Evolutionary conservation across 1,140 invertebrate species (phyloP), one percentile per base, ranked within the genome.

Genomic region (Penaeus indicus): DNA sequence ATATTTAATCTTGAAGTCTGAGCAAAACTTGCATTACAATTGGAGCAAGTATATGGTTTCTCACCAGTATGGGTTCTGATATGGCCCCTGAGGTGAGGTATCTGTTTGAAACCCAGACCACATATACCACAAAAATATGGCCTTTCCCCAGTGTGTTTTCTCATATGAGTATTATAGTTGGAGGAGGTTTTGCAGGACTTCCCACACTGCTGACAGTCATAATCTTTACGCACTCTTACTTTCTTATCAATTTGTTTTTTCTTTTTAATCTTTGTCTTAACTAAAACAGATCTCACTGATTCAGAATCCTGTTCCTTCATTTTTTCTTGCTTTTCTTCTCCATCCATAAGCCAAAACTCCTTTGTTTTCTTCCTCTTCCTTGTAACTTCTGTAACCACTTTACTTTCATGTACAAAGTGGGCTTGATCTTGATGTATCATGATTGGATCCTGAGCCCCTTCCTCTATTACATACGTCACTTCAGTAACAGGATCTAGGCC

Each of bases 51-150:
- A 84, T 88, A 88, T n/a, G 86, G 86, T 42, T 79, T 69, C 22
- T 88, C 86, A 64, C 86, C 81, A 1, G 86, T 88, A 42, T 88
- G 86, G n/a, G 84, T 83, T 19, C 86, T 63, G 32, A 84, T 75
- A 38, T 88, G 86, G n/a, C 80, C 61, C n/a, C 81, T 42, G 19
- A 88, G 72, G 63, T 88, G 86, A 32, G 86, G n/a, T 60, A 88
- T 78, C 80, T 88, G 86, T 38, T 88, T 88, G 38, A 88, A 88
- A 0, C 81, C 81, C 18, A 25, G 38, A 18, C 61, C n/a, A 64
- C 86, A 88, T n/a, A 77, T 22, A 27, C 62, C 81, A 84, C 86
- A 88, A 38, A 47, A 88, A 78, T 88, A 88, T n/a, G 86, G 86
- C 61, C 86, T 69, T 27, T 88, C 86, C 47, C 86, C 86, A 32